Evolutionary conservation across 2,888 invertebrate genomes (phyloP).

Genomic region (Lysandra coridon): DNA sequence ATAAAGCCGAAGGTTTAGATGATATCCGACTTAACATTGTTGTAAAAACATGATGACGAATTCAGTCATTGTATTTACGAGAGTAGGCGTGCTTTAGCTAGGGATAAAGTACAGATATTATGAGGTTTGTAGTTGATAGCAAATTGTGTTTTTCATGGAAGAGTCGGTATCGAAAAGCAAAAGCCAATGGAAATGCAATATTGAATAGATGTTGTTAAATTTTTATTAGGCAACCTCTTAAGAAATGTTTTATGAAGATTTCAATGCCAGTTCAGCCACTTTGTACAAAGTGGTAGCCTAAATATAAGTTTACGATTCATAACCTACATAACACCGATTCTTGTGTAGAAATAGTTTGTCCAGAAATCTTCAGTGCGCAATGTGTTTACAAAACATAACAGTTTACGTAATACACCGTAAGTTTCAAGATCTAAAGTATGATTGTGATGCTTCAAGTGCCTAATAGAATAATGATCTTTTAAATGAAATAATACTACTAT

Average conservation of each 20-base stretch:
- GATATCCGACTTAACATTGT: neutral
- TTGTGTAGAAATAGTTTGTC: slow-evolving; percentile 1
- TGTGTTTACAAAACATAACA: neutral
- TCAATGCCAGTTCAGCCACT: slow-evolving; percentile 12
- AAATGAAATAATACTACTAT: neutral
- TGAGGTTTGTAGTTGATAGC: neutral
- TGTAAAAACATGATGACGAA: neutral
- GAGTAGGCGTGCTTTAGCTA: neutral
- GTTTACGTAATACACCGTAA: neutral
- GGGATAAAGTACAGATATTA: neutral
- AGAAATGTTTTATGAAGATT: slow-evolving; percentile 1
- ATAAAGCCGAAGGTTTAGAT: neutral
- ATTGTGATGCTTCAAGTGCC: neutral
- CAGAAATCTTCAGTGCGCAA: neutral
- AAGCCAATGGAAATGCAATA: neutral
- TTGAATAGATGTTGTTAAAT: neutral
- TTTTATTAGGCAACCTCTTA: neutral
- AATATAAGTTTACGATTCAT: slow-evolving; percentile 22
- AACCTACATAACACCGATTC: slow-evolving; percentile 18
- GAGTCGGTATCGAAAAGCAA: neutral
- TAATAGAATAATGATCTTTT: neutral
- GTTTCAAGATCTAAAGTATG: neutral
- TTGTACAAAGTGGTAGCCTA: slow-evolving; percentile 10
- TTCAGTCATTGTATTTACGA: neutral
- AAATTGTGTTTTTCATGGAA: neutral